These are phyloP conservation scores for Agrotis puta DNA, from an alignment of 2,888 invertebrate species.

Conservation along the genomic window DNA sequence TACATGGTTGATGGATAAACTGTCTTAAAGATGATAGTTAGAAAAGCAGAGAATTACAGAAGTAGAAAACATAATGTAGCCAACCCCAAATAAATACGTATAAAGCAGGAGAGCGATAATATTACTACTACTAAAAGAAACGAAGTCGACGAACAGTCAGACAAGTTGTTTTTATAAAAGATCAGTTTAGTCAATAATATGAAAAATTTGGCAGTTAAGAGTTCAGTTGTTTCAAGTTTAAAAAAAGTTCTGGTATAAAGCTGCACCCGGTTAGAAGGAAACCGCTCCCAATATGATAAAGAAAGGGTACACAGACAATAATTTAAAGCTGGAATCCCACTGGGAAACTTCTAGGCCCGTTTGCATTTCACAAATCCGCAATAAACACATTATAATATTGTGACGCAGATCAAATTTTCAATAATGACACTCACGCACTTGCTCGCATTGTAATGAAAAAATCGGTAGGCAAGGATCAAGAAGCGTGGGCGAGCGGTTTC, in stretches of 20 bases:
- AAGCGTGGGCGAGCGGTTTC: constrained; percentile 65
- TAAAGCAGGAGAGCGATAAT: not conserved
- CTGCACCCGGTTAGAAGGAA: not conserved
- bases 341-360: not conserved
- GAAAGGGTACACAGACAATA: not conserved
- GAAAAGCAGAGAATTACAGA: not conserved
- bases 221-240: not conserved
- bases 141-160: not conserved
- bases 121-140: not conserved
- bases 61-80: not conserved
- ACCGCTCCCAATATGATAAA: too few relatives aligned
- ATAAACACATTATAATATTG: constrained; percentile 3
- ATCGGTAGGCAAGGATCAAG: constrained; percentile 47
- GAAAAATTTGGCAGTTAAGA: not conserved
- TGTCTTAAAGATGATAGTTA: not conserved
- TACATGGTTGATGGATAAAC: not conserved
- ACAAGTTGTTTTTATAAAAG: too few relatives aligned
- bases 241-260: not conserved
- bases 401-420: constrained; percentile 43
- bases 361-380: constrained; percentile 2
- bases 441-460: constrained; percentile 45
- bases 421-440: constrained; percentile 34
- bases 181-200: too few relatives aligned
- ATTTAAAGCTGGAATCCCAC: not conserved
- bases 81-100: not conserved